Conservation (phyloP, 2,888 invertebrate species). For the Halocaridina rubra region DNA sequence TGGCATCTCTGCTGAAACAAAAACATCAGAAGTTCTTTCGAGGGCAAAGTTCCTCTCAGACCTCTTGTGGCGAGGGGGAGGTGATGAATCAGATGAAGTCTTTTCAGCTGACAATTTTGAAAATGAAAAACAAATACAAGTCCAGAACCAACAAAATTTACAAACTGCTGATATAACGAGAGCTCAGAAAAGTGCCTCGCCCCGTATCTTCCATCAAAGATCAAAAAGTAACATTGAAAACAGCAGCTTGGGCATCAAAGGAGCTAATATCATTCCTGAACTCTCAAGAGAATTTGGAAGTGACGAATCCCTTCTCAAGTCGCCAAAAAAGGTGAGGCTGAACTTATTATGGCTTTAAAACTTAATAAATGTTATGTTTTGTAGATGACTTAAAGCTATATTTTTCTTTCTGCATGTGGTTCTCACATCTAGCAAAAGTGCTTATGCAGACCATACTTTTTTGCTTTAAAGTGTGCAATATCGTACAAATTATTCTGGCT, state of each 20-base stretch:
- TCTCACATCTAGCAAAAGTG: too few relatives aligned
- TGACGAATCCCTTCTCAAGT: slow-evolving; percentile 44
- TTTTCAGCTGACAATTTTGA: slow-evolving; percentile 36
- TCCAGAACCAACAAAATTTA: not conserved
- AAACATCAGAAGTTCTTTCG: slow-evolving; percentile 36
- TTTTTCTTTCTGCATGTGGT: too few relatives aligned
- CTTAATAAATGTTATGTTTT: too few relatives aligned
- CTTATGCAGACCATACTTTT: too few relatives aligned
- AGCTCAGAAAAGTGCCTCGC: not conserved
- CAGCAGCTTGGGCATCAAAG: not conserved
- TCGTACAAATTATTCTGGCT: too few relatives aligned
- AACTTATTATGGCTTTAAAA: too few relatives aligned
- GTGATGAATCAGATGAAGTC: slow-evolving; percentile 42
- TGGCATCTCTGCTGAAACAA: not conserved
- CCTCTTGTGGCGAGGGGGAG: slow-evolving; percentile 40
- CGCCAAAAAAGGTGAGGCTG: slow-evolving; percentile 38
- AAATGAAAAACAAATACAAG: not conserved
- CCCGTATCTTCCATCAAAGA: slow-evolving; percentile 38
- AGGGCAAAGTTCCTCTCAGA: slow-evolving; percentile 35
- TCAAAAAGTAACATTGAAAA: slow-evolving; percentile 50
- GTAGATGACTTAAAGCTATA: too few relatives aligned
- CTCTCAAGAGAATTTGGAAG: slow-evolving; percentile 43
- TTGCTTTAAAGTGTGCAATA: too few relatives aligned
- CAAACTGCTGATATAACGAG: not conserved
- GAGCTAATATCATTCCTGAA: not conserved